These are phyloP conservation scores for Anabacerthia variegaticeps DNA, from an alignment of 2,797 vertebrate species.

Conservation along the genomic window DNA sequence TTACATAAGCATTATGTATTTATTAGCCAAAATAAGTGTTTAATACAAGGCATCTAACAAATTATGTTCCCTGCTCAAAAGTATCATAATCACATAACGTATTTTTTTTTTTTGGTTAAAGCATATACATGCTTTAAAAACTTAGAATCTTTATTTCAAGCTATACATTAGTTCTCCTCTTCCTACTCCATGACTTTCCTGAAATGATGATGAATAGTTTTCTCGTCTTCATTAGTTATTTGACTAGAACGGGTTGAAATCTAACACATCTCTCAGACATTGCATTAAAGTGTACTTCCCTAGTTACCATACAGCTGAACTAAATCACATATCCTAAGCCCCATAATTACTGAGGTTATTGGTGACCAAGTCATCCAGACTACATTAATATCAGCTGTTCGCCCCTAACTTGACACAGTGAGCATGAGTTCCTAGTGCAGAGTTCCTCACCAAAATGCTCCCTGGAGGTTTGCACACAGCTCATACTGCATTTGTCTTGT, in stretches of 20 bases:
- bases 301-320: neutral
- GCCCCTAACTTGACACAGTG: neutral
- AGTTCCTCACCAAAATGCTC: neutral
- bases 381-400: neutral
- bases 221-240: neutral
- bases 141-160: neutral
- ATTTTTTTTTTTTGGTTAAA: neutral
- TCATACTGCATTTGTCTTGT: neutral
- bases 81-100: neutral
- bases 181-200: neutral
- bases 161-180: neutral
- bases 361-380: neutral
- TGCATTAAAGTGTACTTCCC: neutral
- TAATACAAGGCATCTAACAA: conserved; percentile 2
- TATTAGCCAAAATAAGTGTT: neutral
- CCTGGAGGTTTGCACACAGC: neutral
- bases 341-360: neutral
- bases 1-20: neutral
- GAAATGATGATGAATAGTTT: neutral
- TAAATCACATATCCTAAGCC: neutral
- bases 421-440: neutral
- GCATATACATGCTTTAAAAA: neutral
- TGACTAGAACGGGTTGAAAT: neutral
- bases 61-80: neutral
- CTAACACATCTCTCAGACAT: neutral